Conservation (phyloP, 2,113 vertebrate genomes). For the Arizona elegans region DNA sequence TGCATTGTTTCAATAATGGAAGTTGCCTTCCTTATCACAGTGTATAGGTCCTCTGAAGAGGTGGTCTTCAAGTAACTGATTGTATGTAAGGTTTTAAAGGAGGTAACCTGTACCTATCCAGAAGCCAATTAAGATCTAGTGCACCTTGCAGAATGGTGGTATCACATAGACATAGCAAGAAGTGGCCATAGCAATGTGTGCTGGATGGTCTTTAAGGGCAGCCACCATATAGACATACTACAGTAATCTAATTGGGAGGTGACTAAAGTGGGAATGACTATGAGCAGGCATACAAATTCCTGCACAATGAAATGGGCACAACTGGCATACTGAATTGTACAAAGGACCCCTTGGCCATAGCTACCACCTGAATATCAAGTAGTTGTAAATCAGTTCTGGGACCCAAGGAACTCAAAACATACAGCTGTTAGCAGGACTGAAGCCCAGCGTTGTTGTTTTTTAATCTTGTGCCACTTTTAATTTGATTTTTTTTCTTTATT, state of each 20-base stretch:
- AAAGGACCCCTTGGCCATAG: background rate
- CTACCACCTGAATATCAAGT: background rate
- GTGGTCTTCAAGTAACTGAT: background rate
- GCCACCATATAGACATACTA: background rate
- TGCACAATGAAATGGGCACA: background rate
- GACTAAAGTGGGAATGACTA: background rate
- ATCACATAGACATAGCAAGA: background rate
- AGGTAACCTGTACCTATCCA: background rate
- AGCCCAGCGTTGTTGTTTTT: background rate
- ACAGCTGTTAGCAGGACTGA: background rate
- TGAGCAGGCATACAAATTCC: background rate
- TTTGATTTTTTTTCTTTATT: background rate
- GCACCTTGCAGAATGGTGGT: background rate
- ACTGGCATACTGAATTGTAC: background rate
- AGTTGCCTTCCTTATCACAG: background rate
- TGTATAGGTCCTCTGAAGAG: background rate
- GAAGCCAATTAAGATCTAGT: background rate
- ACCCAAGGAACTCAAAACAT: background rate
- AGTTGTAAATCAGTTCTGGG: background rate
- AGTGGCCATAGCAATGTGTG: background rate
- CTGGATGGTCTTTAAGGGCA: background rate
- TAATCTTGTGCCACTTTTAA: background rate
- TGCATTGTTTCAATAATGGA: background rate
- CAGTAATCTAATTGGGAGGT: background rate
- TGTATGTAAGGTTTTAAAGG: background rate